Percentiles rank a stretch among this genome's conserved stretches.
These are phyloP conservation scores for Saccostrea echinata DNA, from an alignment of 1,140 invertebrate species.

Conservation along the genomic window DNA sequence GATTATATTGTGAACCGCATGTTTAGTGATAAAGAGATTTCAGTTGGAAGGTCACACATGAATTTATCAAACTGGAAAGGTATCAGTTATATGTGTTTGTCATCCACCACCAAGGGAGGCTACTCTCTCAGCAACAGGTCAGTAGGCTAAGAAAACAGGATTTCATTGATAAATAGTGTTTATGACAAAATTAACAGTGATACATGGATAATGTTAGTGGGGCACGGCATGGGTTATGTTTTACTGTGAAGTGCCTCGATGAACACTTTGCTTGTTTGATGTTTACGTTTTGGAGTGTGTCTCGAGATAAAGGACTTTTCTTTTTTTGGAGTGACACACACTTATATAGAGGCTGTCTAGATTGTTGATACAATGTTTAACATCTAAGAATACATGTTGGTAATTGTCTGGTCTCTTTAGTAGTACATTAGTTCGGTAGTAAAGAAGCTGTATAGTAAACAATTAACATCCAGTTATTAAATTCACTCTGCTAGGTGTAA, in stretches of 20 bases:
- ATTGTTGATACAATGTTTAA: not conserved
- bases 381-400: not conserved
- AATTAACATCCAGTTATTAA: too few species aligned
- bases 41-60: constrained; percentile 37
- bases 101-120: constrained; percentile 16
- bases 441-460: not conserved
- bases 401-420: not conserved
- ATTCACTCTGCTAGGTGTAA: not conserved
- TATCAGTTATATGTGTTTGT: not conserved
- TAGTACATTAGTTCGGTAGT: not conserved
- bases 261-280: constrained; percentile 14
- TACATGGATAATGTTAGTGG: not conserved
- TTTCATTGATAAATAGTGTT: constrained; percentile 36
- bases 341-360: not conserved
- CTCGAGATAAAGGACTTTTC: constrained; percentile 18
- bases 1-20: constrained; percentile 34
- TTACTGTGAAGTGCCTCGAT: not conserved
- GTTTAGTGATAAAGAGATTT: constrained; percentile 37
- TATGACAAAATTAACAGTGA: constrained; percentile 26
- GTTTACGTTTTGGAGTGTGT: constrained; percentile 28
- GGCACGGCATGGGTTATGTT: constrained; percentile 23
- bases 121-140: constrained; percentile 16
- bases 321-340: not conserved
- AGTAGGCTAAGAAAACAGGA: not conserved
- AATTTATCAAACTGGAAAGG: constrained; percentile 34